Base-by-base conservation (phyloP, 2,797 vertebrate genomes). In the Momotus momota region DNA sequence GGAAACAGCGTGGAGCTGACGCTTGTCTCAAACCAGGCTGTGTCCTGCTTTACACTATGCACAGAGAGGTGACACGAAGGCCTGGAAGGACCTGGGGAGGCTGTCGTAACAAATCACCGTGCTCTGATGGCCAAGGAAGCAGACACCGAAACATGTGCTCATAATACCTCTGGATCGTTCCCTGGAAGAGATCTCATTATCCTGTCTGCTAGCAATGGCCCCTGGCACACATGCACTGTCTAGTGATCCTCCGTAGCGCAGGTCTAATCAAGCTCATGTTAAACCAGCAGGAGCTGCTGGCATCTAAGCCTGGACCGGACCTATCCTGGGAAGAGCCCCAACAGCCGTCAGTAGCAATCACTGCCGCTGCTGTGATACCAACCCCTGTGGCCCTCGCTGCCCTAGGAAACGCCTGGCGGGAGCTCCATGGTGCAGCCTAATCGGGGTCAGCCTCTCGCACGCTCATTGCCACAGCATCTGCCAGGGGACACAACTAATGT, bases 241-340 rank as follows among this genome's bases (percentile, higher is more conserved):
- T 83, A 43, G 84, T 62, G 80, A 86, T 88, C 65, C 75, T 74
- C 54, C 8, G 2, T 7, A 62, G 54, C 0, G 2, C 26, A 0
- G 0, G 38, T 41, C 91, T 96, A 93, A 96, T 96, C 86, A 88
- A 81, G 49, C 81, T 88, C 81, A 72, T 93, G 92, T 96, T 88
- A 93, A 91, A 94, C 75, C 93, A 97, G 94, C 94, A 92, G 94
- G 92, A 95, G 84, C 21, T 95, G 90, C 91, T 96, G 95, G 87
- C 95, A 91, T 86, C 54, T 78, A 41, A 49, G 51, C 90, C 91
- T 90, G 82, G 90, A 88, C 19, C 0, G 0, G 61, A 43, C 38
- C 81, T 61, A 74, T 10, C 79, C 91, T 74, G 85, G 95, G 87
- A 96, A 95, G 54, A 84, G 82, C 73, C 93, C 90, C 94, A 95